A percentile compares a stretch with the other conserved stretches of the same genome.
These are phyloP conservation scores for Alosa sapidissima DNA, from an alignment of 2,797 vertebrate species.

Conservation along the genomic window DNA sequence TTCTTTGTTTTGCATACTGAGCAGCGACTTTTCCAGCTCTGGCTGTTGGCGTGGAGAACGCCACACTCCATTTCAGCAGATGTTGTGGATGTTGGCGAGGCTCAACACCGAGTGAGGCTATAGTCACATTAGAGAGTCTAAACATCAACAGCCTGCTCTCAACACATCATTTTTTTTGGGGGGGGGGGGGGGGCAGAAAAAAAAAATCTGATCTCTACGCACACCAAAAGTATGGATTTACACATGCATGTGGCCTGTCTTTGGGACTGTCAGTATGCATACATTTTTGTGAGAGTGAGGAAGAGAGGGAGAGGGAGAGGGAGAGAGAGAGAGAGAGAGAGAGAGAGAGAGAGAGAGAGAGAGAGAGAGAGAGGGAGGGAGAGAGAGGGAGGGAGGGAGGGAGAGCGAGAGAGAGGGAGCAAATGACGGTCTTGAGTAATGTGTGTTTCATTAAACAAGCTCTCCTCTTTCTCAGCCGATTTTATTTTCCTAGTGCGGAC, in stretches of 20 bases:
- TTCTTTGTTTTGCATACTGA: background rate
- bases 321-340: conserved; percentile 22
- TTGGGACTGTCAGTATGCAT: background rate
- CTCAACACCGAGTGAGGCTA: background rate
- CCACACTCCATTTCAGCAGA: background rate
- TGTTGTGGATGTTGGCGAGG: background rate
- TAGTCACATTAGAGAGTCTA: conserved; percentile 2
- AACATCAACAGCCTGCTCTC: conserved; percentile 3
- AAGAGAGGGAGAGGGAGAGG: conserved; percentile 15
- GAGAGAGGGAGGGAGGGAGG: conserved; percentile 11
- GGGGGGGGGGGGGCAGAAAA: background rate
- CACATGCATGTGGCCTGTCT: background rate
- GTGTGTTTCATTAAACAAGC: conserved; percentile 62
- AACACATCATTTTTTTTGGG: background rate
- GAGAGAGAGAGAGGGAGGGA: conserved; percentile 23
- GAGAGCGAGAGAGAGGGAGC: background rate
- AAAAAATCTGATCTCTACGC: background rate
- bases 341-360: conserved; percentile 21
- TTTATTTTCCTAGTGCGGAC: conserved; percentile 64
- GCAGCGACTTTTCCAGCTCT: background rate
- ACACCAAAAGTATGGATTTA: background rate
- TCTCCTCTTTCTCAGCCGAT: conserved; percentile 20
- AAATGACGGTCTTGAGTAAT: conserved; percentile 41
- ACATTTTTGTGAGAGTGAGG: conserved; percentile 25
- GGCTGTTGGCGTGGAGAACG: background rate